These are phyloP conservation scores for Salpingus planirostris DNA, from an alignment of 2,888 invertebrate genomes.

Conservation along the genomic window DNA sequence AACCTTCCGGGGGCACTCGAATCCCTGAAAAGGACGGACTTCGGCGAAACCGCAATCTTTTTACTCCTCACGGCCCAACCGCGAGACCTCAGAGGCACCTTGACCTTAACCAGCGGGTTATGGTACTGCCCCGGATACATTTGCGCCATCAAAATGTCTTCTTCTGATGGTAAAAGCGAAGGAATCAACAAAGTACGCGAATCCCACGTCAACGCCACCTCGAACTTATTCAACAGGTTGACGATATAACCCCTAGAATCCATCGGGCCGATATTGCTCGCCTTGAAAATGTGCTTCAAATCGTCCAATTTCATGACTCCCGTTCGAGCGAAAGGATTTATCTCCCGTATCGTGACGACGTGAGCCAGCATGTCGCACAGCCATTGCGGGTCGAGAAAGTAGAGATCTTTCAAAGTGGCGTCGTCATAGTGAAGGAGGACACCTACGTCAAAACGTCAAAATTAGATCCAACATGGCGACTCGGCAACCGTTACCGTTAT, in stretches of 20 bases:
- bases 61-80: slow-evolving; percentile 58
- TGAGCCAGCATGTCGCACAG: slow-evolving; percentile 95
- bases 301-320: slow-evolving; percentile 93
- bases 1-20: slow-evolving; percentile 31
- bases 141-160: slow-evolving; percentile 49
- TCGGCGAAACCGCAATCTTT: slow-evolving; percentile 47
- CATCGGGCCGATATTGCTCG: slow-evolving; percentile 66
- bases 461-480: slow-evolving; percentile 12
- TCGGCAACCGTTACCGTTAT: slow-evolving; percentile 63
- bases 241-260: slow-evolving; percentile 74
- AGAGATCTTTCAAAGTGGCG: slow-evolving; percentile 85
- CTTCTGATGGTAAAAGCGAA: slow-evolving; percentile 77
- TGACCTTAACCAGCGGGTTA: slow-evolving; percentile 42
- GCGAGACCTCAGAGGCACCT: slow-evolving; percentile 54
- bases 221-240: slow-evolving; percentile 90
- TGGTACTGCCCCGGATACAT: slow-evolving; percentile 37
- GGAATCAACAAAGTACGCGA: slow-evolving; percentile 83
- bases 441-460: no score
- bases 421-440: slow-evolving; percentile 92
- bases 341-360: slow-evolving; percentile 93
- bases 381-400: slow-evolving; percentile 98
- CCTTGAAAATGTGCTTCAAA: slow-evolving; percentile 84
- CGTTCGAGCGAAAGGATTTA: slow-evolving; percentile 87
- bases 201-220: slow-evolving; percentile 95
- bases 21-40: slow-evolving; percentile 38